These are phyloP conservation scores for Scelioninae gen. 1 DNA, from an alignment of 2,888 invertebrate genomes.

Conservation along the genomic window DNA sequence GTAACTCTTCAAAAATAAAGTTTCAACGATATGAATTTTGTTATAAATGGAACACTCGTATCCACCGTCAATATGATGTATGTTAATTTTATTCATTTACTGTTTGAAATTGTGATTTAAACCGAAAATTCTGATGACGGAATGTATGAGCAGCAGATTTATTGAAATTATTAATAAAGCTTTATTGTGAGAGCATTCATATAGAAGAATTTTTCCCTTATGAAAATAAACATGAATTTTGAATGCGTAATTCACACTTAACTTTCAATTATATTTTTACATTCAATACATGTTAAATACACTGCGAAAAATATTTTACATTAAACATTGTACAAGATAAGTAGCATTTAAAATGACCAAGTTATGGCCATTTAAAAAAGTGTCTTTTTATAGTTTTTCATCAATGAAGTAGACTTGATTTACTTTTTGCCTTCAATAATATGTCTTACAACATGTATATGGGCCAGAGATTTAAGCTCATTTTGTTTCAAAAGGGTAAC, in stretches of 20 bases:
- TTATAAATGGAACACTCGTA: constrained; percentile 20
- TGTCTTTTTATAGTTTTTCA: too few relatives aligned
- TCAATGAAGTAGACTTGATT: too few relatives aligned
- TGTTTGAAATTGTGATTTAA: constrained; percentile 29
- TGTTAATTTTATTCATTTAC: constrained; percentile 45
- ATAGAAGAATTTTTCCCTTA: constrained; percentile 14
- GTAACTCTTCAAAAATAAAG: constrained; percentile 35
- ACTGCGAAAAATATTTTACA: too few relatives aligned
- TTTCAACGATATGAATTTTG: constrained; percentile 25
- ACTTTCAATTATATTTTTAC: neutral
- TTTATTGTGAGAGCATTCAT: constrained; percentile 15
- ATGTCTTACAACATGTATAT: too few relatives aligned
- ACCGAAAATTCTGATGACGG: constrained; percentile 28
- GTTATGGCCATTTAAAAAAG: too few relatives aligned
- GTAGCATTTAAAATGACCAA: too few relatives aligned
- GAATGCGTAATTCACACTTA: constrained; percentile 1
- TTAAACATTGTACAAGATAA: too few relatives aligned
- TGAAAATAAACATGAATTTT: neutral
- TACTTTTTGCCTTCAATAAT: too few relatives aligned
- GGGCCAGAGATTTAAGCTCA: too few relatives aligned
- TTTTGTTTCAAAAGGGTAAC: too few relatives aligned
- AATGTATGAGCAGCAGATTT: constrained; percentile 3
- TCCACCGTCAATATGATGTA: constrained; percentile 32
- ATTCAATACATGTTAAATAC: too few relatives aligned
- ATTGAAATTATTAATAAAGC: constrained; percentile 27